Base-by-base conservation (phyloP, 2,888 invertebrate genomes). In the Protonemura montana region DNA sequence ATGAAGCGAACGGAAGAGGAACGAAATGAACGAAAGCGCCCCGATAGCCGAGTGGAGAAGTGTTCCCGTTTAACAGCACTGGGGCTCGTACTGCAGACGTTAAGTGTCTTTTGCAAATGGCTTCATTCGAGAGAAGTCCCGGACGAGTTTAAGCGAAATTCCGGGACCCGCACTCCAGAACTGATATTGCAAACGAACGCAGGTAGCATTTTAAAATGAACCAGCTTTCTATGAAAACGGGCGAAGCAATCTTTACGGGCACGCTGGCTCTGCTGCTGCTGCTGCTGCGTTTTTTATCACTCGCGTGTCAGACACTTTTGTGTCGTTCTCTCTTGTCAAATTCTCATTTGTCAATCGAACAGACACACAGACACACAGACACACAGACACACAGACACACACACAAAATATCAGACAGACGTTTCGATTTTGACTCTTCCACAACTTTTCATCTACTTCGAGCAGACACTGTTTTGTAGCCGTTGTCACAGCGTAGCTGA, bases 151-250 rank as follows among this genome's bases (percentile, higher is more conserved):
- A 21, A 30, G 27, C 81, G 27, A 30, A 29, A 81, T 29, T 29
- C n/a, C 81, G 81, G 5, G 30, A 29, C n/a, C 28, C 81, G 29
- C 5, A 13, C 81, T n/a, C 81, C 30, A 25, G 30, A 3, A 81
- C 29, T 29, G 81, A 81, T 81, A 81, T 81, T 81, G 81, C 29
- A 81, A 81, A 13, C 81, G 28, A 6, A 81, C 81, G 81, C 81
- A 81, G 81, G 81, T 81, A 81, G 81, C 81, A 81, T 81, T 81
- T 21, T 81, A 3, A 81, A 81, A 81, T 59, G 59, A 59, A 59
- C 59, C 59, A 59, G 59, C 13, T 59, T 59, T 59, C 2, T 59
- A 59, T 59, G 59, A 59, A 59, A 59, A 59, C 21, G 59, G 59
- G 2, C 1, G 59, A 59, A 21, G 59, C 59, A 59, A 59, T 59